Evolutionary conservation across 2,888 invertebrate species (phyloP).

Genomic region (Synergus itoensis): DNA sequence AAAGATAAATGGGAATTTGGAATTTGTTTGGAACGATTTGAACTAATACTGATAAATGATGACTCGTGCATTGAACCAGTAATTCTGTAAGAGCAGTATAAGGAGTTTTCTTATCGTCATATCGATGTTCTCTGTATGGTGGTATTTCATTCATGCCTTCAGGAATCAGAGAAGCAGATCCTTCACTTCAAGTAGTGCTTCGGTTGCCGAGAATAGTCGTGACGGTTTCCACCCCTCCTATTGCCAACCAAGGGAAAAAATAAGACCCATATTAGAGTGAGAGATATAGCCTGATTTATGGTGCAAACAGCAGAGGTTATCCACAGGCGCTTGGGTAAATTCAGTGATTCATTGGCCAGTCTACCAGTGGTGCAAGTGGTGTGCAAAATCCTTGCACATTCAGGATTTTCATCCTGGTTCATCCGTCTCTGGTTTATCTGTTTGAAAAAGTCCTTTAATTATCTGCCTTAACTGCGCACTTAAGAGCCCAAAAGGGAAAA

Average conservation of each 20-base stretch:
- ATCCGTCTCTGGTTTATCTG: slow-evolving; percentile 39
- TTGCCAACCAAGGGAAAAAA: slow-evolving; percentile 29
- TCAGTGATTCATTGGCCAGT: slow-evolving; percentile 71
- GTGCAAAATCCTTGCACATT: slow-evolving; percentile 40
- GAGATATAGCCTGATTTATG: slow-evolving; percentile 75
- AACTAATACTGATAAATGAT: slow-evolving; percentile 5
- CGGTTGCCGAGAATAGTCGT: slow-evolving; percentile 21
- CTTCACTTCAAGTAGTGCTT: slow-evolving; percentile 24
- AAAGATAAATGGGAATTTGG: neutral
- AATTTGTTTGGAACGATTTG: slow-evolving; percentile 4
- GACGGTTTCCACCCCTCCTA: slow-evolving; percentile 33
- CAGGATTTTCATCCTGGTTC: slow-evolving; percentile 37
- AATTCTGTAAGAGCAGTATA: neutral
- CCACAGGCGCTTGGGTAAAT: slow-evolving; percentile 64
- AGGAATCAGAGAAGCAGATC: neutral
- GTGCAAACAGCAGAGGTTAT: slow-evolving; percentile 71
- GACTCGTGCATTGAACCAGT: neutral
- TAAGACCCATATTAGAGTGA: slow-evolving; percentile 48
- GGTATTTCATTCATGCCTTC: neutral
- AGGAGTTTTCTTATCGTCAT: neutral
- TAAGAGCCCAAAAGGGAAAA: slow-evolving; percentile 37
- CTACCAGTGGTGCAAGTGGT: slow-evolving; percentile 36
- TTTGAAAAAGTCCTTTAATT: slow-evolving; percentile 40
- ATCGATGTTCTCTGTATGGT: neutral
- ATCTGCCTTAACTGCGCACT: slow-evolving; percentile 33